Percentiles rank a stretch among this genome's conserved stretches.
Evolutionary conservation across 2,113 vertebrate genomes (phyloP).

Genomic region (Erpornis zantholeuca): DNA sequence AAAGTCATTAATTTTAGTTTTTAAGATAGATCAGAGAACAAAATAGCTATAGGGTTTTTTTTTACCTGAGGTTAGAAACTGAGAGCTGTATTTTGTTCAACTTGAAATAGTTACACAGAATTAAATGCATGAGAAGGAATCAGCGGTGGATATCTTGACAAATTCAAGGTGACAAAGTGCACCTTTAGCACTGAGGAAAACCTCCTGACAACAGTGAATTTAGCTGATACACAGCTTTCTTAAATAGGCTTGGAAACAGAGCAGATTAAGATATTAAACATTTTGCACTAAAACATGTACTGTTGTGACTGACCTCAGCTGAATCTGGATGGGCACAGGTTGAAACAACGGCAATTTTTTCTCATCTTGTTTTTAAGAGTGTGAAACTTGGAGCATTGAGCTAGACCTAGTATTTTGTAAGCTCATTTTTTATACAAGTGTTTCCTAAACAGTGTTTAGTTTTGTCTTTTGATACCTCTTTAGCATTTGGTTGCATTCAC

Average conservation of each 20-base stretch:
- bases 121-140: background rate
- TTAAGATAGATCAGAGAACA: background rate
- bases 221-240: background rate
- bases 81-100: background rate
- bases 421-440: background rate
- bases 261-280: background rate
- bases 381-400: background rate
- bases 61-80: background rate
- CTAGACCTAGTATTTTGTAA: background rate
- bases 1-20: background rate
- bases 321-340: background rate
- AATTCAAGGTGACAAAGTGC: background rate
- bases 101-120: background rate
- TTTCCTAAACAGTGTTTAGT: background rate
- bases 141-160: background rate
- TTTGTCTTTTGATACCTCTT: background rate
- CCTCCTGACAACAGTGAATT: background rate
- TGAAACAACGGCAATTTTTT: background rate
- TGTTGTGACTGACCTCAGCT: background rate
- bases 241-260: background rate
- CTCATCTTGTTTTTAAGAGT: background rate
- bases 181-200: background rate
- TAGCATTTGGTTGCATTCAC: background rate
- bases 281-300: background rate
- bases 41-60: background rate